A percentile compares a stretch with the other conserved stretches of the same genome.
phyloP scores from a whole-genome alignment of 2,113 vertebrate species.

The Notiomystis cincta region DNA sequence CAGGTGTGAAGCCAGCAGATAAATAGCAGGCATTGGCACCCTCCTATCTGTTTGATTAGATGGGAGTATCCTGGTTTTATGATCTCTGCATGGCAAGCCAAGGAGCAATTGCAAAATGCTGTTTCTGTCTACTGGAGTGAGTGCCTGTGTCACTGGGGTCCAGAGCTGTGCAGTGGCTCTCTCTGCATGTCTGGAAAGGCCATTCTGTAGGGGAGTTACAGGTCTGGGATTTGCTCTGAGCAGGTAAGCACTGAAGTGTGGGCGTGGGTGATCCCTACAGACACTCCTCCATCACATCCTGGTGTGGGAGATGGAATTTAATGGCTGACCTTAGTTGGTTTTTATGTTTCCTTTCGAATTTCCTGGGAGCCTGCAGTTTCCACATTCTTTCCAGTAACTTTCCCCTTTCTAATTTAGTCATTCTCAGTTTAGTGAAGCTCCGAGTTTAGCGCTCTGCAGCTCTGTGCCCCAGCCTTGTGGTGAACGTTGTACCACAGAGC shows the following conservation, averaged over 20 bases:
- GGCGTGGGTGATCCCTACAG: fast-evolving
- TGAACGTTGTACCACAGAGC: neutral
- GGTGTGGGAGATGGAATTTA: neutral
- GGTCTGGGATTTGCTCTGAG: neutral
- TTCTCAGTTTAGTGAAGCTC: neutral
- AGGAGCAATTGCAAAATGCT: neutral
- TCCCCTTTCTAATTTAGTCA: neutral
- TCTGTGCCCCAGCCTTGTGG: neutral
- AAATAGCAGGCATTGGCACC: neutral
- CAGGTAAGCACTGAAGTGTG: neutral
- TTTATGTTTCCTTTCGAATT: neutral
- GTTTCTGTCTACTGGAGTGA: fast-evolving
- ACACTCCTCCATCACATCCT: neutral
- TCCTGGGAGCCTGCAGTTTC: neutral
- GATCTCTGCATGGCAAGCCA: neutral
- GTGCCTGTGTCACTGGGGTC: neutral
- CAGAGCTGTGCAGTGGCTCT: neutral
- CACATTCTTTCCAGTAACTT: neutral
- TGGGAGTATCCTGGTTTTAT: neutral
- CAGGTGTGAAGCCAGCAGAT: neutral
- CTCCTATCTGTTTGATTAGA: fast-evolving
- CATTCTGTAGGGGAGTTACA: neutral
- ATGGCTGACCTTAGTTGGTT: neutral
- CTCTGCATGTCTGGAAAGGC: neutral
- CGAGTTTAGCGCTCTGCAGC: neutral